These are phyloP conservation scores for Rattus rattus DNA, from an alignment of 2,113 vertebrate genomes.

Conservation along the genomic window DNA sequence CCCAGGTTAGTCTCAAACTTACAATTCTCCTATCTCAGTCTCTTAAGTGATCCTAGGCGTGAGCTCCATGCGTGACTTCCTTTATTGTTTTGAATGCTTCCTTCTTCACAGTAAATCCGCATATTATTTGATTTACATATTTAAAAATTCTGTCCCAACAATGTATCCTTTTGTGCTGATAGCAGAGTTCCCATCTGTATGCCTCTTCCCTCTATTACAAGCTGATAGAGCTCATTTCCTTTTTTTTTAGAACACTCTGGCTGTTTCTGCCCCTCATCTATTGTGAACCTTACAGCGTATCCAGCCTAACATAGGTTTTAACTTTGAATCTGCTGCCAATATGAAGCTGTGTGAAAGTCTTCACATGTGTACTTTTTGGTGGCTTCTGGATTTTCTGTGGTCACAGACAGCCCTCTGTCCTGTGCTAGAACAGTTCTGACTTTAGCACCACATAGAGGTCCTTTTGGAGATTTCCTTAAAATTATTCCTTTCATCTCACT, in stretches of 20 bases:
- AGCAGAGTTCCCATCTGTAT: background rate
- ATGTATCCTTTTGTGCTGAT: background rate
- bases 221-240: background rate
- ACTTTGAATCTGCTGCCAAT: background rate
- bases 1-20: background rate
- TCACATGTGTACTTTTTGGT: background rate
- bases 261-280: background rate
- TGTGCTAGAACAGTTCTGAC: background rate
- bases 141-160: background rate
- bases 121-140: conserved; percentile 2
- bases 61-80: no score
- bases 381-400: background rate
- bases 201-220: background rate
- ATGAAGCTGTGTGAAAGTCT: background rate
- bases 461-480: background rate
- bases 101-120: background rate
- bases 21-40: background rate
- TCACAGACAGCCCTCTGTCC: background rate
- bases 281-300: background rate
- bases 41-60: background rate
- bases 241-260: background rate
- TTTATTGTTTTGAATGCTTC: background rate
- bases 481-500: background rate
- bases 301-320: background rate
- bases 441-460: background rate